phyloP scores from a whole-genome alignment of 2,797 vertebrate genomes.

The Telmatherina bonti region DNA sequence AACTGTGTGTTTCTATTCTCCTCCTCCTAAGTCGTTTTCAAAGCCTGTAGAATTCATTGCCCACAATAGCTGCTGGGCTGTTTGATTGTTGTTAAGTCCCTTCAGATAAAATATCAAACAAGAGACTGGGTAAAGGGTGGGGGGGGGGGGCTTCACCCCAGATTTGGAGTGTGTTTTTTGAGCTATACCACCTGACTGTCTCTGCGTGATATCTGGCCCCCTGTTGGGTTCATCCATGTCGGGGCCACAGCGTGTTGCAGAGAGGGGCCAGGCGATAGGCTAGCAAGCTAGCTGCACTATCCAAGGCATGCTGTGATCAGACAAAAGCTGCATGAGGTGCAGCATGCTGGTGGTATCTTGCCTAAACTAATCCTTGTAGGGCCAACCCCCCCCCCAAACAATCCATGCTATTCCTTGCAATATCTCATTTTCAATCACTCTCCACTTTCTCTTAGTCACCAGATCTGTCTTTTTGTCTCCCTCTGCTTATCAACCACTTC shows the following conservation, averaged over 20 bases:
- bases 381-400: slow-evolving; percentile 40
- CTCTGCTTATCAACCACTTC: slow-evolving; percentile 36
- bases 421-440: slow-evolving; percentile 39
- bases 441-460: slow-evolving; percentile 12
- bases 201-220: slow-evolving; percentile 66
- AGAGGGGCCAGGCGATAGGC: slow-evolving; percentile 37
- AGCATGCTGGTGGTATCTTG: slow-evolving; percentile 47
- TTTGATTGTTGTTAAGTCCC: slow-evolving; percentile 79
- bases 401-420: slow-evolving; percentile 12
- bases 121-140: slow-evolving; percentile 38
- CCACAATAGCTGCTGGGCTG: slow-evolving; percentile 68
- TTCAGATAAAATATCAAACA: slow-evolving; percentile 82
- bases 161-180: slow-evolving; percentile 69
- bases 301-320: slow-evolving; percentile 68
- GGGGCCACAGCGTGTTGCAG: slow-evolving; percentile 55
- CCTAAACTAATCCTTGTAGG: slow-evolving; percentile 54
- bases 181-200: slow-evolving; percentile 56
- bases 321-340: slow-evolving; percentile 75
- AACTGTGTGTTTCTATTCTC: slow-evolving; percentile 68
- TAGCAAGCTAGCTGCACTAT: slow-evolving; percentile 53
- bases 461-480: slow-evolving; percentile 3
- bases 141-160: slow-evolving; percentile 42
- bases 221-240: slow-evolving; percentile 68
- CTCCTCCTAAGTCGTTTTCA: slow-evolving; percentile 74
- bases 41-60: slow-evolving; percentile 73